Evolutionary conservation across 2,888 invertebrate species (phyloP).

Genomic region (Autographa gamma): DNA sequence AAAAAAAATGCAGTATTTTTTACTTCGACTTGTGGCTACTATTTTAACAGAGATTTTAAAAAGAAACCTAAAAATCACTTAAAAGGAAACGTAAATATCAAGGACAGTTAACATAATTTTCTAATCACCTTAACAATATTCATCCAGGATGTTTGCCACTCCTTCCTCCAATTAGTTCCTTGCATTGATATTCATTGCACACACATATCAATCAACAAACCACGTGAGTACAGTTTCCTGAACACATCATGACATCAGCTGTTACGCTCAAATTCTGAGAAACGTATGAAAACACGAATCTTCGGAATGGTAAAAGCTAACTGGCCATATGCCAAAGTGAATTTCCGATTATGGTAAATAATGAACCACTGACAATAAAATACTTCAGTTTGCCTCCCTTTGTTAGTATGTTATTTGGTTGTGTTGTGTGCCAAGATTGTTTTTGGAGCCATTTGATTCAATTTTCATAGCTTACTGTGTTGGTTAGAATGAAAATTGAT

Average conservation of each 20-base stretch:
- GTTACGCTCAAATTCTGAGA: constrained; percentile 24
- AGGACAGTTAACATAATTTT: not conserved
- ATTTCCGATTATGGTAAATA: constrained; percentile 79
- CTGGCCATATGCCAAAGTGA: constrained; percentile 78
- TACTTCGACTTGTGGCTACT: no score
- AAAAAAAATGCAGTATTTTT: no score
- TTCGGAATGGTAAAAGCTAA: constrained; percentile 63
- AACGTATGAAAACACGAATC: constrained; percentile 46
- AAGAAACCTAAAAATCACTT: no score
- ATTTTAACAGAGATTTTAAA: no score
- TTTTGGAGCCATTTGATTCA: constrained; percentile 46
- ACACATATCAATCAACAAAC: not conserved
- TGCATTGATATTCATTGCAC: not conserved
- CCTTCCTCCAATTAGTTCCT: not conserved
- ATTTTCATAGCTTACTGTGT: constrained; percentile 47
- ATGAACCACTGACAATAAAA: constrained; percentile 60
- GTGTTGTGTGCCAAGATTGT: constrained; percentile 56
- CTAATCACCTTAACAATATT: not conserved
- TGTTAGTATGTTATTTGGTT: constrained; percentile 55
- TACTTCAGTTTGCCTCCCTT: constrained; percentile 52
- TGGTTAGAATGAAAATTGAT: constrained; percentile 25
- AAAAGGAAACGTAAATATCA: not conserved
- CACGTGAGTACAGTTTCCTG: constrained; percentile 2
- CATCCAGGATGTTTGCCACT: constrained; percentile 3
- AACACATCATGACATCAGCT: constrained; percentile 20